These are phyloP conservation scores for Furnarius figulus DNA, from an alignment of 2,113 vertebrate genomes.

Conservation along the genomic window DNA sequence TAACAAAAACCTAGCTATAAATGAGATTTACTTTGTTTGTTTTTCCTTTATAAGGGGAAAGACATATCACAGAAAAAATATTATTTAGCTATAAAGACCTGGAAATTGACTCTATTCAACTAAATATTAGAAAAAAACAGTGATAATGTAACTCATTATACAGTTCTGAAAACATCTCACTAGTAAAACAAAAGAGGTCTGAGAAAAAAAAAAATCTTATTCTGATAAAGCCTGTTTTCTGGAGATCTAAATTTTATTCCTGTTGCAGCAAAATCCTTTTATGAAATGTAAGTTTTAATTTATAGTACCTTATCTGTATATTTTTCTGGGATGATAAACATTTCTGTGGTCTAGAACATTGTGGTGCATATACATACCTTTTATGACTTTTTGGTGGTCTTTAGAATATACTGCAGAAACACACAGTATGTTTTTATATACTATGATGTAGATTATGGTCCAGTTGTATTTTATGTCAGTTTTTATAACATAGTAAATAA, in stretches of 20 bases:
- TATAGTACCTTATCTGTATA: not conserved
- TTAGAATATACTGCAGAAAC: not conserved
- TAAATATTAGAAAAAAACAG: not conserved
- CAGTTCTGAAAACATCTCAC: not conserved
- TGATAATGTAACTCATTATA: not conserved
- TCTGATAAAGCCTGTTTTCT: not conserved
- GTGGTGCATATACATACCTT: not conserved
- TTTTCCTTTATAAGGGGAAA: not conserved
- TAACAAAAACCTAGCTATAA: fast-evolving
- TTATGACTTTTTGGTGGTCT: not conserved
- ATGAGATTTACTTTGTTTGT: not conserved
- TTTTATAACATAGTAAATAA: not conserved
- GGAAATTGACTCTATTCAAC: not conserved
- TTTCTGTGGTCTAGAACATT: not conserved
- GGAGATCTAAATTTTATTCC: not conserved
- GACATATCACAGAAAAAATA: not conserved
- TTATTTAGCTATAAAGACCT: not conserved
- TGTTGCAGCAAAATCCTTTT: not conserved
- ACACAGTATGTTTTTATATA: not conserved
- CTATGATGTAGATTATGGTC: not conserved
- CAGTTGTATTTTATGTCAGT: not conserved
- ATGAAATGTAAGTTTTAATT: not conserved
- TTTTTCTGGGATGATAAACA: not conserved
- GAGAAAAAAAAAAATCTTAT: not conserved
- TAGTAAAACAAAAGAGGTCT: not conserved